These are phyloP conservation scores for Drosophila silvestris DNA, from an alignment of 2,888 invertebrate genomes.

Conservation along the genomic window DNA sequence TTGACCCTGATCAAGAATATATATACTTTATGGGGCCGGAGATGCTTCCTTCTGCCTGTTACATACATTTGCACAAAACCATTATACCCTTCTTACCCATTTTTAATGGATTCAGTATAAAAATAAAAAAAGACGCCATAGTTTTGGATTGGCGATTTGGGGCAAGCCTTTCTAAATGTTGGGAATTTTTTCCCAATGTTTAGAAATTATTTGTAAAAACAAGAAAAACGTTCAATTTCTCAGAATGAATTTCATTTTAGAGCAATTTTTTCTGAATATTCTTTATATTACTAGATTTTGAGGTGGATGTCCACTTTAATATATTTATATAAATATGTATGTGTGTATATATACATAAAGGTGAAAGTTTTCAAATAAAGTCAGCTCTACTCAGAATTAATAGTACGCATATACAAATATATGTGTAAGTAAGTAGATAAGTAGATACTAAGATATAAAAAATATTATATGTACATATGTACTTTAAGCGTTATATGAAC, in stretches of 20 bases:
- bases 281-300: neutral
- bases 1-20: too few relatives aligned
- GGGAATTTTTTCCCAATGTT: neutral
- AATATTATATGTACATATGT: slow-evolving; percentile 14
- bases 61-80: too few relatives aligned
- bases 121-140: too few relatives aligned
- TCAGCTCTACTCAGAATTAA: slow-evolving; percentile 1
- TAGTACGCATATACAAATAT: neutral
- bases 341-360: slow-evolving; percentile 43
- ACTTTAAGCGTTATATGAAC: slow-evolving; percentile 44
- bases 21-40: too few relatives aligned
- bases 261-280: neutral
- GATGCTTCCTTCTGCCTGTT: too few relatives aligned
- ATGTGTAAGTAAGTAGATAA: neutral
- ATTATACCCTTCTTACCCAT: too few relatives aligned
- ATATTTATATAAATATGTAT: slow-evolving; percentile 55
- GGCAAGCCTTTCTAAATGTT: neutral
- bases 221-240: neutral
- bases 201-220: neutral
- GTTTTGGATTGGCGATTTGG: too few relatives aligned
- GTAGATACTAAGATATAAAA: slow-evolving; percentile 21
- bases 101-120: too few relatives aligned
- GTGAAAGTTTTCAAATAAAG: slow-evolving; percentile 9
- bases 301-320: slow-evolving; percentile 20
- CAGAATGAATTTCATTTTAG: neutral